A percentile compares a stretch with the other conserved stretches of the same genome.
Conservation (phyloP, 2,797 vertebrate genomes). For the Pseudochirops corinnae region DNA sequence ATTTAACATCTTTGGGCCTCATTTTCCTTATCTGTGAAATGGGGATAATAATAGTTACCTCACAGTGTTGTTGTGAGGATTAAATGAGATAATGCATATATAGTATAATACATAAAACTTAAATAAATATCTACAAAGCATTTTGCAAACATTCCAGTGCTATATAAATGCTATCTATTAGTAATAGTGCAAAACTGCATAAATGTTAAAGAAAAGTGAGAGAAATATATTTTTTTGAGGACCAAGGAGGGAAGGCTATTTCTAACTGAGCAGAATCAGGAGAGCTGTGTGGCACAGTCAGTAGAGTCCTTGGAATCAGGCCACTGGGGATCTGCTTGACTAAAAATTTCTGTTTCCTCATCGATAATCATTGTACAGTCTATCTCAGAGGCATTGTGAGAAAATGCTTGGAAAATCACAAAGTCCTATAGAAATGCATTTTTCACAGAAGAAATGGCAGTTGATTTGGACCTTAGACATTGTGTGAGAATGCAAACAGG, state of each 20-base stretch:
- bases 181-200: neutral
- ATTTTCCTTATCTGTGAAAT: neutral
- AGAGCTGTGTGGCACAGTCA: neutral
- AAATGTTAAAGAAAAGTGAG: neutral
- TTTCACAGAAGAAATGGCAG: neutral
- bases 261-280: neutral
- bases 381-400: neutral
- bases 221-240: neutral
- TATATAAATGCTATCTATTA: neutral
- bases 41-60: neutral
- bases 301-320: neutral
- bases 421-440: neutral
- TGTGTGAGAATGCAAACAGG: neutral
- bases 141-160: neutral
- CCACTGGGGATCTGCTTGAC: neutral
- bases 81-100: neutral
- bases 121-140: neutral
- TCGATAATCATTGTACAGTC: neutral
- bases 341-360: neutral
- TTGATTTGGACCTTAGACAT: neutral
- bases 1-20: neutral
- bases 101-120: neutral
- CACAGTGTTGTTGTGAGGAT: no score
- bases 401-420: neutral
- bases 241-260: neutral